Evolutionary conservation across 2,797 vertebrate species (phyloP).

Genomic region (Huso huso): DNA sequence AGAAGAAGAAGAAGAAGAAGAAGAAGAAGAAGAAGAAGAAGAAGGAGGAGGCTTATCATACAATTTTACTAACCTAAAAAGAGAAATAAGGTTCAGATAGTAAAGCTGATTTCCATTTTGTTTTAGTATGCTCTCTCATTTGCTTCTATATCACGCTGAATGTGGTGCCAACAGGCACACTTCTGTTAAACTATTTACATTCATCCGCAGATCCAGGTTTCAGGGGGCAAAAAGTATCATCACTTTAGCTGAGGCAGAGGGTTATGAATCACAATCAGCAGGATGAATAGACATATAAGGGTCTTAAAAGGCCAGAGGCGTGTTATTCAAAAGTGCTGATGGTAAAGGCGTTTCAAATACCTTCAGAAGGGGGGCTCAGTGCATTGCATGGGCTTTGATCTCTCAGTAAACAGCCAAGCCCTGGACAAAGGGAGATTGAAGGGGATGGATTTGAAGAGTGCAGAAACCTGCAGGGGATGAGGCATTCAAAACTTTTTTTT

Average conservation of each 20-base stretch:
- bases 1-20: too few relatives aligned
- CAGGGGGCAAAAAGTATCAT: background rate
- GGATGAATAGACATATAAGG: background rate
- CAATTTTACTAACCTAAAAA: too few relatives aligned
- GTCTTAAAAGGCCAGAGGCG: background rate
- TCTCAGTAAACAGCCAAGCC: background rate
- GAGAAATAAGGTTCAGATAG: too few relatives aligned
- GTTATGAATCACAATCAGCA: constrained; percentile 3
- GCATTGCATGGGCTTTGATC: background rate
- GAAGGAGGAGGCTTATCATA: too few relatives aligned
- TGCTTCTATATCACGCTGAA: background rate
- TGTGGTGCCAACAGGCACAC: background rate
- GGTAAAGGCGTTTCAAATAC: background rate
- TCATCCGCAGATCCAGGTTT: background rate
- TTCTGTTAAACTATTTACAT: background rate
- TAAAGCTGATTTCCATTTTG: background rate
- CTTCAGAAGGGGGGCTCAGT: background rate
- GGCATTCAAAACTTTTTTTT: background rate
- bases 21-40: too few relatives aligned
- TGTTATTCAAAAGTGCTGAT: background rate
- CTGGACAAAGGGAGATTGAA: background rate
- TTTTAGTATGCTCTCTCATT: background rate
- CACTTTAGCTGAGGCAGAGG: background rate
- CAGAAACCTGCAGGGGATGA: background rate
- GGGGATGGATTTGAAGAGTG: background rate